Evolutionary conservation across 2,797 vertebrate species (phyloP).

Genomic region (Pantherophis alleghaniensis): DNA sequence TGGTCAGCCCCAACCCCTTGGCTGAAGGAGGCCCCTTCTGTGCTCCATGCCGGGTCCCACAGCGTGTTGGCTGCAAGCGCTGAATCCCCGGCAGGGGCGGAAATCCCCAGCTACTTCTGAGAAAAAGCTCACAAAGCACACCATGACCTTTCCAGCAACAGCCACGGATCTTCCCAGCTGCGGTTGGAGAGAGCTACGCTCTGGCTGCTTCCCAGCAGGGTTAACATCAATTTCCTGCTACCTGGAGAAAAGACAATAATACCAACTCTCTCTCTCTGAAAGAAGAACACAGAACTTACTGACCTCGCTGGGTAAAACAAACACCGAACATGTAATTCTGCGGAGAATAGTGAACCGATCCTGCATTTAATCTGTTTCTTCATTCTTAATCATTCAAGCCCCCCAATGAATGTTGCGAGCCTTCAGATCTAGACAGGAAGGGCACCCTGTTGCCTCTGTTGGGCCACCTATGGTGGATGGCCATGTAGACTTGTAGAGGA

Average conservation of each 20-base stretch:
- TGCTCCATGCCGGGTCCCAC: no score
- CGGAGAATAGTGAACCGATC: background rate
- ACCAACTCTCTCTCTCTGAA: background rate
- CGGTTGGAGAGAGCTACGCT: background rate
- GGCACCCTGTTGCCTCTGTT: background rate
- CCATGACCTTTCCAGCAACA: background rate
- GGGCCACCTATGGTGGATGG: background rate
- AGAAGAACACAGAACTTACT: background rate
- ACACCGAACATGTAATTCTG: background rate
- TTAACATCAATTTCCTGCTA: background rate
- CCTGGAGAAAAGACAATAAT: background rate
- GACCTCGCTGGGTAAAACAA: background rate
- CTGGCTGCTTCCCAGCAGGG: background rate
- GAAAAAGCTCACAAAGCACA: background rate
- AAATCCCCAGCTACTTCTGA: background rate
- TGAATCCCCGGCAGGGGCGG: background rate
- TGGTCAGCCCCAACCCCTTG: background rate
- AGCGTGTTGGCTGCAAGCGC: background rate
- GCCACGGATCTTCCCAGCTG: background rate
- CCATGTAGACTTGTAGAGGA: no score
- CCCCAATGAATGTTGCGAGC: background rate
- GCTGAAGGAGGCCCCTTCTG: background rate
- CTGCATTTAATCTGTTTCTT: background rate
- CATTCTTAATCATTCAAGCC: background rate
- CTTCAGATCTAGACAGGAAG: background rate